phyloP scores from a whole-genome alignment of 2,113 vertebrate species.

The Rafetus swinhoei region DNA sequence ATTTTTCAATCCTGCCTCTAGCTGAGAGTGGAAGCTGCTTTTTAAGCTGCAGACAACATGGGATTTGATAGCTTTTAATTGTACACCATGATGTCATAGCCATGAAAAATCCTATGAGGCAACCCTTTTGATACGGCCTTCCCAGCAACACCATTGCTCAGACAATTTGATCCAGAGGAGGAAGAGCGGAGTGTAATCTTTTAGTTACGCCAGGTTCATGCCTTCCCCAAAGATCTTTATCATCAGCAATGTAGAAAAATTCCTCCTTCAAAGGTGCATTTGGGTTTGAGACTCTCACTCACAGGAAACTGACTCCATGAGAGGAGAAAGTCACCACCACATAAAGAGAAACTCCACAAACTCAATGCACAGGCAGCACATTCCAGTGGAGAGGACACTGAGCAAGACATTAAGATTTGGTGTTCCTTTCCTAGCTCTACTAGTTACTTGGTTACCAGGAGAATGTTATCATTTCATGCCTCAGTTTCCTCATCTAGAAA shows the following conservation, averaged over 20 bases:
- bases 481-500: background rate
- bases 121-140: background rate
- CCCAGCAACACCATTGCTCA: fast-evolving
- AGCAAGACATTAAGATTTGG: background rate
- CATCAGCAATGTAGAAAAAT: fast-evolving
- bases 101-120: background rate
- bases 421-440: background rate
- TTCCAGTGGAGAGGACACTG: background rate
- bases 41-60: fast-evolving
- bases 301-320: background rate
- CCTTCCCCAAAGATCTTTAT: fast-evolving
- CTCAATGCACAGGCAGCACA: background rate
- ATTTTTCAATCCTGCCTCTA: fast-evolving
- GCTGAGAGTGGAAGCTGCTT: background rate
- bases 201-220: background rate
- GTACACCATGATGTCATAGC: background rate
- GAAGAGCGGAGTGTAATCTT: background rate
- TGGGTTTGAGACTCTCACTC: background rate
- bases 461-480: background rate
- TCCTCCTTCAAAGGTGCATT: background rate
- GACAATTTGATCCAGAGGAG: background rate
- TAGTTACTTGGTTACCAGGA: background rate
- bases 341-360: background rate
- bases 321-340: background rate
- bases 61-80: background rate